Conservation (phyloP, 2,113 vertebrate genomes). For the Cacatua alba region DNA sequence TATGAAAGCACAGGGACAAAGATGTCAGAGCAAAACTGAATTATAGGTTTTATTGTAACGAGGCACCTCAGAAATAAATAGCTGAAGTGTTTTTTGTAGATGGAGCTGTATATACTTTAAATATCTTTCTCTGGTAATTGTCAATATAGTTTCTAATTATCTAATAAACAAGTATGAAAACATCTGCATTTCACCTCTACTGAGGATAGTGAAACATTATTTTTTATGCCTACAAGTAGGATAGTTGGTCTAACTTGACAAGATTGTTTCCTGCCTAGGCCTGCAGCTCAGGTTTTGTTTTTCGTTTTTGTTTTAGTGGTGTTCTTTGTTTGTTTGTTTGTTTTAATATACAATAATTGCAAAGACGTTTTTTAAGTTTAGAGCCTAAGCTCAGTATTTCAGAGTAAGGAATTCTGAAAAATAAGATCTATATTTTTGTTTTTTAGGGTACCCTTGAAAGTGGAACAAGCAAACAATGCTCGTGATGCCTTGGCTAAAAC, state of each 20-base stretch:
- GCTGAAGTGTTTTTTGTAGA: background rate
- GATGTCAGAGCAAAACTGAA: background rate
- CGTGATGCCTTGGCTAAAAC: conserved; percentile 96
- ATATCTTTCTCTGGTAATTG: background rate
- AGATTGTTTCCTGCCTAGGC: background rate
- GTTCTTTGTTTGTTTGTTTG: rapidly evolving
- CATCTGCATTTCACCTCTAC: background rate
- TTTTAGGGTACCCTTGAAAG: conserved; percentile 92
- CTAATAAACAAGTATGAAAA: background rate
- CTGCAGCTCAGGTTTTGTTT: background rate
- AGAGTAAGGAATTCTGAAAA: background rate
- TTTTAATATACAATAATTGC: background rate
- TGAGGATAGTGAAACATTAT: background rate
- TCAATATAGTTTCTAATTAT: background rate
- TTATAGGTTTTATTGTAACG: background rate
- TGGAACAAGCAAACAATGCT: conserved; percentile 95
- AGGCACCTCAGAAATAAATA: background rate
- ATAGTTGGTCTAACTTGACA: background rate
- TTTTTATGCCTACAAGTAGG: background rate
- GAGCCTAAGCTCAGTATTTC: background rate
- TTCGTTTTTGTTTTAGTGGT: background rate
- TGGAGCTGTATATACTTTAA: background rate
- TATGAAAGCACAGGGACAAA: background rate
- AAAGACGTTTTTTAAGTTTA: background rate
- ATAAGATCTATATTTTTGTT: background rate